These are phyloP conservation scores for Globia sparganii DNA, from an alignment of 2,888 invertebrate species.

Conservation along the genomic window DNA sequence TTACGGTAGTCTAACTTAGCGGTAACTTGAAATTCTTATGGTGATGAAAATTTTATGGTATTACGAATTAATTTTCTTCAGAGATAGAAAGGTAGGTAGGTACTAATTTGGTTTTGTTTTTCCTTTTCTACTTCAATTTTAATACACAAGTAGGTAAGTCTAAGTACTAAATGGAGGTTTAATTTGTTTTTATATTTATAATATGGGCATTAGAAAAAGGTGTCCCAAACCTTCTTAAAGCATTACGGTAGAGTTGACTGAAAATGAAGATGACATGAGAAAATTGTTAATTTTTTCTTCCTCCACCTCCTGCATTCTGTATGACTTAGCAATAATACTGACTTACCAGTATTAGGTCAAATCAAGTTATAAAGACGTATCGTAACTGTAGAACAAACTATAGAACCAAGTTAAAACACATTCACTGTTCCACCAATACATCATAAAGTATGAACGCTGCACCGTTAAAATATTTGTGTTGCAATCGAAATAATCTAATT, in stretches of 20 bases:
- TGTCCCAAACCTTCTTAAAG: neutral
- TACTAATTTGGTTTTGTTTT: neutral
- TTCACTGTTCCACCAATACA: constrained; percentile 61
- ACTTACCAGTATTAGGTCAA: constrained; percentile 51
- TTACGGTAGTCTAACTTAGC: constrained; percentile 56
- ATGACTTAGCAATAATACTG: neutral
- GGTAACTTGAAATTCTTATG: constrained; percentile 36
- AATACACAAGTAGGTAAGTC: neutral
- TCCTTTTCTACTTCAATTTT: neutral
- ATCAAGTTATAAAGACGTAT: constrained; percentile 52
- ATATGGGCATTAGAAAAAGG: neutral
- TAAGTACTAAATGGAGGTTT: neutral
- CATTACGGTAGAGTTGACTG: neutral
- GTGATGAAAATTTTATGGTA: constrained; percentile 1
- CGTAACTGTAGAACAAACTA: constrained; percentile 51
- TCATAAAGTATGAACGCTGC: constrained; percentile 36
- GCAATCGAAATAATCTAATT: constrained; percentile 36
- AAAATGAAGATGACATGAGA: neutral
- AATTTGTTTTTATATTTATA: neutral
- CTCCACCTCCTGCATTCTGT: neutral
- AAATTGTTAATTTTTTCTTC: neutral
- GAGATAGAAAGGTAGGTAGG: neutral
- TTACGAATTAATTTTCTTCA: neutral
- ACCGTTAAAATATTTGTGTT: constrained; percentile 45
- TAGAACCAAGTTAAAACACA: constrained; percentile 50